Evolutionary conservation across 1,140 invertebrate species (phyloP).

Genomic region (Pogonomyrmex californicus): DNA sequence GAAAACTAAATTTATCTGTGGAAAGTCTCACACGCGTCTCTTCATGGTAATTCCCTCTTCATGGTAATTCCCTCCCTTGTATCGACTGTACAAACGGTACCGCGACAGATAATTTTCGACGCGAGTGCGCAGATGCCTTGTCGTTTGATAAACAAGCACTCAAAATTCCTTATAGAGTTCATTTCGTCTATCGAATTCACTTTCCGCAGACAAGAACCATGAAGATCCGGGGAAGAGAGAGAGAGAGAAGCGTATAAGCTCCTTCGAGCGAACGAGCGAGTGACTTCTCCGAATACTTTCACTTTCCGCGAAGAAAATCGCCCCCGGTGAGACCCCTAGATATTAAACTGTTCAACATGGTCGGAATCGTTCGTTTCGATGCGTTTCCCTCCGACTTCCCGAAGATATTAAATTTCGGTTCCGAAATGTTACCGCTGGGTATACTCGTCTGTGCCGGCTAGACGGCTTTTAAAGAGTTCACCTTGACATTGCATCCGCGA

Average conservation of each 20-base stretch:
- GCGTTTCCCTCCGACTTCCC: slow-evolving; percentile 71
- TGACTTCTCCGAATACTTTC: slow-evolving; percentile 70
- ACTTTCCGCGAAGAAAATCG: slow-evolving; percentile 71
- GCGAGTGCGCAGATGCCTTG: background rate
- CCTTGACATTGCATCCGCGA: slow-evolving; percentile 42
- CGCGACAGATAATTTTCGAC: slow-evolving; percentile 10
- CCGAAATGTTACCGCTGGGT: slow-evolving; percentile 72
- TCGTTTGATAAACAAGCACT: slow-evolving; percentile 26
- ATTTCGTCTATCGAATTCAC: slow-evolving; percentile 66
- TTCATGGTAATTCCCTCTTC: slow-evolving; percentile 13
- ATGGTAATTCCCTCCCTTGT: background rate
- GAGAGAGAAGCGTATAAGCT: slow-evolving; percentile 46
- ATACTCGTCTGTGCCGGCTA: slow-evolving; percentile 35
- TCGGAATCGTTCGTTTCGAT: slow-evolving; percentile 75
- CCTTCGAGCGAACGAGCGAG: slow-evolving; percentile 70
- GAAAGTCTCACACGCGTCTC: background rate
- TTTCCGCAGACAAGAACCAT: slow-evolving; percentile 58
- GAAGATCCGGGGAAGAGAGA: slow-evolving; percentile 48
- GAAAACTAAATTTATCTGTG: slow-evolving; percentile 43
- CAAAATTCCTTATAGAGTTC: slow-evolving; percentile 29
- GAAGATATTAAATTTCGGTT: slow-evolving; percentile 75
- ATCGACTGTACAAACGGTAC: background rate
- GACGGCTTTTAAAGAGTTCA: slow-evolving; percentile 39
- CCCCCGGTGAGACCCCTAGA: slow-evolving; percentile 68
- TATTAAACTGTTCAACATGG: slow-evolving; percentile 78